Evolutionary conservation across 2,888 invertebrate genomes (phyloP), one percentile per base, ranked within the genome.

Genomic region (Girardia tigrina): DNA sequence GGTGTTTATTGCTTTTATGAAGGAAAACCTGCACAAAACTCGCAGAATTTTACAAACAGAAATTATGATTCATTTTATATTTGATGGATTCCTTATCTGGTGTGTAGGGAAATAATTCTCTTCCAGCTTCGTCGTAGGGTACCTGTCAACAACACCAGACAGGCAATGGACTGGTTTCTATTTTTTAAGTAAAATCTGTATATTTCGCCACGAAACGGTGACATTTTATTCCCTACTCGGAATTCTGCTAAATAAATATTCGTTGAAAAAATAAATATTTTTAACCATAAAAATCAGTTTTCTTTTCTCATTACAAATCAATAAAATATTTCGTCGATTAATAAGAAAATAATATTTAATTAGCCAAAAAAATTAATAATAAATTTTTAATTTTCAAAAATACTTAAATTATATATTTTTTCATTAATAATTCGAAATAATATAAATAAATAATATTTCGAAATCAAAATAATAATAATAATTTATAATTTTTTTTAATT

Each of bases 11-110:
- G 56, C n/a, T 56, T 56, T 56, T 56, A 56, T 56, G 23, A 23
- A 56, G n/a, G 56, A 20, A 56, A 56, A 56, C 56, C 56, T 56
- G n/a, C 56, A 56, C 56, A 56, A 56, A 56, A 20, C 56, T 56
- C n/a, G 23, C 16, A 36, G 16, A 12, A 12, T 36, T 36, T 36
- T 8, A 36, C 36, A 12, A 36, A 36, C 36, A n/a, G 56, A 56
- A 56, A n/a, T n/a, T 56, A 23, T 56, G 56, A 56, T 56, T 56
- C 56, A 56, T 56, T 56, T 4, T 12, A 36, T 12, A 56, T 56
- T 56, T 56, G 23, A 56, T 56, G 4, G n/a, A 56, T 56, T 56
- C n/a, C n/a, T 56, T n/a, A 8, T n/a, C n/a, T n/a, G n/a, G 56
- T 56, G 56, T 56, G 56, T 56, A n/a, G n/a, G 6, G 8, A 23